Conservation (phyloP, 2,113 vertebrate species). For the Crocuta crocuta region DNA sequence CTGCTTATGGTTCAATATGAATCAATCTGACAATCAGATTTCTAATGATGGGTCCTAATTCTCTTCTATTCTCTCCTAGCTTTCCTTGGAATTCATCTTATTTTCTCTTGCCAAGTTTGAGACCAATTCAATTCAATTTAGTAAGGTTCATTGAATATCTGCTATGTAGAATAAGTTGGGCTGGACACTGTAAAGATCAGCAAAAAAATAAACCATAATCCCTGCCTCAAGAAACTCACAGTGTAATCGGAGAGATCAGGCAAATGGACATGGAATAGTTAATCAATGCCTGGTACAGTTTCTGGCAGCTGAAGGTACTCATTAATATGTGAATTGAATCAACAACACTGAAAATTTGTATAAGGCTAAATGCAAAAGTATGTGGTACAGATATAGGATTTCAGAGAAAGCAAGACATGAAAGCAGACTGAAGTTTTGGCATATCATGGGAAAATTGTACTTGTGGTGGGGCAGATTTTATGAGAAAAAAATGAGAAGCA, state of each 20-base stretch:
- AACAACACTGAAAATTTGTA: not conserved
- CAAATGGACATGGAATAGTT: not conserved
- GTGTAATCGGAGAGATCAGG: not conserved
- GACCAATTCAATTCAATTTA: conserved; percentile 40
- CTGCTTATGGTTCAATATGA: conserved; percentile 34
- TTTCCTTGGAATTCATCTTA: conserved; percentile 65
- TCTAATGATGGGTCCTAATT: conserved; percentile 60
- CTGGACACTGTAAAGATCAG: not conserved
- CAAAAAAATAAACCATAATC: not conserved
- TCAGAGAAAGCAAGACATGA: not conserved
- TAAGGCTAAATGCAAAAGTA: not conserved
- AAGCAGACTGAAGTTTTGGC: not conserved
- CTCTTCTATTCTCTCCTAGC: not conserved
- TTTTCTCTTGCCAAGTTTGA: conserved; percentile 65
- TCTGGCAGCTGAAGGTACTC: not conserved
- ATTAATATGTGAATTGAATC: not conserved
- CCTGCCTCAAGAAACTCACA: not conserved
- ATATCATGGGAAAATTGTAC: not conserved
- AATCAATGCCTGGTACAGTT: not conserved
- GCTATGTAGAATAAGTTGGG: not conserved
- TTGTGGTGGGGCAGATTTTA: not conserved
- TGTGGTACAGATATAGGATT: not conserved
- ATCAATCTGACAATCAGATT: conserved; percentile 60
- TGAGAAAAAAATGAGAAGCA: not conserved
- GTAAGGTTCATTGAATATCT: not conserved